phyloP scores from a whole-genome alignment of 1,140 invertebrate genomes.

The Drosophila rhopaloa region DNA sequence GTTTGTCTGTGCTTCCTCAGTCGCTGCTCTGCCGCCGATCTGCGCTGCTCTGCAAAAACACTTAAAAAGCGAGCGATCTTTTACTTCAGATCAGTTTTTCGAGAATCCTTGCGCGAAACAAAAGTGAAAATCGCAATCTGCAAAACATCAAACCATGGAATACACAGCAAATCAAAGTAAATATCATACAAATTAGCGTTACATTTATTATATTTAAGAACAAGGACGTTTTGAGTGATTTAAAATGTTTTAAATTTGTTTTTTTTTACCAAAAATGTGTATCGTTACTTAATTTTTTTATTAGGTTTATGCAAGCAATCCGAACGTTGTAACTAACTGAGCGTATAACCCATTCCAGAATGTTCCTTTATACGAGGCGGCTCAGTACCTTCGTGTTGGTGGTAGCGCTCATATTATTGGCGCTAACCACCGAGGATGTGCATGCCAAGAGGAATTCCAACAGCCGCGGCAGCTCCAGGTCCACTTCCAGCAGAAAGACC shows the following conservation, averaged over 20 bases:
- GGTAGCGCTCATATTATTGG: conserved; percentile 40
- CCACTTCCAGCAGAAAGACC: conserved; percentile 34
- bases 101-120: conserved; percentile 68
- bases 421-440: conserved; percentile 44
- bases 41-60: conserved; percentile 27
- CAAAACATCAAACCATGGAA: no score
- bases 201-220: neutral
- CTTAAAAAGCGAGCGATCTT: conserved; percentile 29
- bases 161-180: no score
- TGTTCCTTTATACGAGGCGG: conserved; percentile 41
- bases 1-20: conserved; percentile 36
- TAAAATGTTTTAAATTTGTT: neutral
- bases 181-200: no score
- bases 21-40: neutral
- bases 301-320: no score
- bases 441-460: conserved; percentile 60
- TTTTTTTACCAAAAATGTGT: no score
- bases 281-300: no score
- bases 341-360: conserved; percentile 33
- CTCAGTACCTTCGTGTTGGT: conserved; percentile 36
- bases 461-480: conserved; percentile 16
- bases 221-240: neutral
- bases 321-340: neutral
- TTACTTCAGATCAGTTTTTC: conserved; percentile 56
- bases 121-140: conserved; percentile 21